Evolutionary conservation across 2,888 invertebrate species (phyloP), one percentile per base, ranked within the genome.

Genomic region (Neoascia interrupta): DNA sequence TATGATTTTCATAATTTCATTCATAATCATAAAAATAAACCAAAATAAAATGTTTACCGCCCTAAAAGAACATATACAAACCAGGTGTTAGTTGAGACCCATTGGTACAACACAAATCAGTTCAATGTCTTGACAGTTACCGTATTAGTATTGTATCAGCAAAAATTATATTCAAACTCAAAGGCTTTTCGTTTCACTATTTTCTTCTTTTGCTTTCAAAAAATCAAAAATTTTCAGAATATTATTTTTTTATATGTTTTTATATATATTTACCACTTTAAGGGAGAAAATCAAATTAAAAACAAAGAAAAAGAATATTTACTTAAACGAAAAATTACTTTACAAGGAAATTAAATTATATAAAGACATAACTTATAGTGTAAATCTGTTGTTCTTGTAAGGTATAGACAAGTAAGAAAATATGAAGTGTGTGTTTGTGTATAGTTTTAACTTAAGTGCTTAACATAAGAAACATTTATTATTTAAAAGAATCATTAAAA

Each of bases 281-380:
- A 19, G 13, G 15, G 26, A 36, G 18, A 21, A 51, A 61, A 39
- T 36, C 37, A 61, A 47, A 49, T 28, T 16, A 54, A 41, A 11
- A 54, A 39, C 26, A 8, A n/a, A 16, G 36, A 68, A 60, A 36
- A 45, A 53, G 51, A 51, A 51, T 34, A 58, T 68, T 68, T 54
- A 61, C 68, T n/a, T n/a, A 54, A 54, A 39, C 15, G 31, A 47
- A 63, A 23, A 54, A 34, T 31, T 28, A 23, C 1, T 34, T n/a
- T 3, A 39, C 10, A 19, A 19, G 16, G 21, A 39, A 47, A 47
- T 53, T 39, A 21, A 37, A 11, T 37, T n/a, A 11, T 51, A n/a
- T n/a, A 18, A 10, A 18, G 5, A 16, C 13, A 36, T n/a, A 15
- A 26, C 26, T 26, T 10, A 26, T 26, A 26, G 10, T 5, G 5